Conservation (phyloP, 2,797 vertebrate genomes). For the Clarias pachynema region DNA sequence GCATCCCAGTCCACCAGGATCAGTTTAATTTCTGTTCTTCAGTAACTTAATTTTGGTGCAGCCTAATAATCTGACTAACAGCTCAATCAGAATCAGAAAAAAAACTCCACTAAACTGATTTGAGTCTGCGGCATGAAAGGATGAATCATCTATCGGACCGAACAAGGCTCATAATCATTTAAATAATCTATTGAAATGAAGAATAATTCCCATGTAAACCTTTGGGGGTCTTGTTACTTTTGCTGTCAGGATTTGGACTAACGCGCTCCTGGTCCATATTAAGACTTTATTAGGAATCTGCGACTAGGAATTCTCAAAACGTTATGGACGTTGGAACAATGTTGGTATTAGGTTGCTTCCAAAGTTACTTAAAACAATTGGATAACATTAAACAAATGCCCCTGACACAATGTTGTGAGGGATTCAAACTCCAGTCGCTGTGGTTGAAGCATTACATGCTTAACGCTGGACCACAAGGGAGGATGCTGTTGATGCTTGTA, state of each 20-base stretch:
- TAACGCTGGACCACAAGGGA: too few relatives aligned
- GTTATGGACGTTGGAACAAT: too few relatives aligned
- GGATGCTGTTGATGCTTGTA: not conserved
- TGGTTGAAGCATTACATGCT: too few relatives aligned
- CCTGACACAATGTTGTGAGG: too few relatives aligned
- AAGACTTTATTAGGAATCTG: not conserved
- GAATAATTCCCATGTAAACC: not conserved
- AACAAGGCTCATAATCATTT: not conserved
- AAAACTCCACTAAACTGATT: not conserved
- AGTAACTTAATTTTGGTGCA: not conserved
- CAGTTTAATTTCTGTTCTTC: not conserved
- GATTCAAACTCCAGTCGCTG: too few relatives aligned
- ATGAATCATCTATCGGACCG: not conserved
- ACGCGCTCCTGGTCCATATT: not conserved
- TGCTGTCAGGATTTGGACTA: not conserved
- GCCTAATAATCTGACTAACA: slow-evolving; percentile 3
- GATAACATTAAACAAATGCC: too few relatives aligned
- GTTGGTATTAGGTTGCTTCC: too few relatives aligned
- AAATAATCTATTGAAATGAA: not conserved
- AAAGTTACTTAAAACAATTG: too few relatives aligned
- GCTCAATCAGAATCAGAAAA: not conserved
- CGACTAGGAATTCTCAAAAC: not conserved
- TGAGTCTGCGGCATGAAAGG: not conserved
- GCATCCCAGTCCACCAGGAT: slow-evolving; percentile 1
- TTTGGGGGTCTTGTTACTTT: not conserved